These are phyloP conservation scores for Hucho hucho DNA, from an alignment of 2,113 vertebrate species.

Conservation along the genomic window DNA sequence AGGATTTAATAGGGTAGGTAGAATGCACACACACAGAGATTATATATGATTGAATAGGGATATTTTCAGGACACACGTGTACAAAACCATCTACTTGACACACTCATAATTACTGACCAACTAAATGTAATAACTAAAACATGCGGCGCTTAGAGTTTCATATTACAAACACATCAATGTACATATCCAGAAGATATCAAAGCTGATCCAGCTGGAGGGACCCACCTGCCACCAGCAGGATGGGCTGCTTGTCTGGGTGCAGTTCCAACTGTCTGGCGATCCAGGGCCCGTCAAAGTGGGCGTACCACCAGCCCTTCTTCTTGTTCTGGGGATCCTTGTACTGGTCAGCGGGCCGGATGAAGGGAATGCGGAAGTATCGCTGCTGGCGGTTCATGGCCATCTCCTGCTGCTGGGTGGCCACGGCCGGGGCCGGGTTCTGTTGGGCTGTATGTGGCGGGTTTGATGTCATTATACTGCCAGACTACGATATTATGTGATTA, in stretches of 20 bases:
- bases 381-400: constrained; percentile 88
- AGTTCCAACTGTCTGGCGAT: constrained; percentile 96
- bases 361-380: constrained; percentile 96
- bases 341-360: constrained; percentile 94
- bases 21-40: too few relatives aligned
- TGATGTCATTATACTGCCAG: neutral
- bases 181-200: neutral
- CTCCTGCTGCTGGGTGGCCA: constrained; percentile 82
- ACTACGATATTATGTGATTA: neutral
- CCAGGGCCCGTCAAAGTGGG: constrained; percentile 96
- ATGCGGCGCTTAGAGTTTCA: neutral
- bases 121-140: neutral
- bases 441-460: constrained; percentile 73
- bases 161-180: neutral
- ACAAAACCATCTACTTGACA: too few relatives aligned
- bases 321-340: constrained; percentile 98
- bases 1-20: neutral
- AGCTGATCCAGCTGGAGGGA: neutral
- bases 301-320: constrained; percentile 99
- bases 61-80: neutral
- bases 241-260: constrained; percentile 96
- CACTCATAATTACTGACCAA: too few relatives aligned
- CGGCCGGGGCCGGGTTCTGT: constrained; percentile 82
- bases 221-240: constrained; percentile 91
- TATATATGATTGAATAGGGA: neutral